phyloP scores from a whole-genome alignment of 2,888 invertebrate genomes.

The Oxycera nigricornis region DNA sequence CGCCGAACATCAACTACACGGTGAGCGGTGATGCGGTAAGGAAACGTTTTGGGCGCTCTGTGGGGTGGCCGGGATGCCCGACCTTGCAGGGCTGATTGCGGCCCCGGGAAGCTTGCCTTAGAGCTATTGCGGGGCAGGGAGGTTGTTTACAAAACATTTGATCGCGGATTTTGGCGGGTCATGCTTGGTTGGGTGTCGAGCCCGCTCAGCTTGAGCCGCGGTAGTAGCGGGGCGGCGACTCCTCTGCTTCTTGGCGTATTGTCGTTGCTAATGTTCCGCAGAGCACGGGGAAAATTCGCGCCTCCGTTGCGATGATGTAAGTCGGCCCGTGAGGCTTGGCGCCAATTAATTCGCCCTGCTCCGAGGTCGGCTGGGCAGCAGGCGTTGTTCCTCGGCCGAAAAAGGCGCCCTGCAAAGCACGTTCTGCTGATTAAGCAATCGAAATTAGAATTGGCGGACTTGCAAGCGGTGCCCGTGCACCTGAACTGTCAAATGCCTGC shows the following conservation, averaged over 20 bases:
- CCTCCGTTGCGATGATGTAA: neutral
- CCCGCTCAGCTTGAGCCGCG: neutral
- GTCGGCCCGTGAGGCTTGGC: neutral
- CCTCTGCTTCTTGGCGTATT: neutral
- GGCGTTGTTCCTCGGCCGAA: no score
- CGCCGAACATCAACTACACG: slow-evolving; percentile 62
- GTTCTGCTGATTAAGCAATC: no score
- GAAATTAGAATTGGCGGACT: no score
- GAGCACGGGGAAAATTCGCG: neutral
- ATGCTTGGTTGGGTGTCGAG: neutral
- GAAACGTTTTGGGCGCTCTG: no score
- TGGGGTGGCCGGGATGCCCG: no score
- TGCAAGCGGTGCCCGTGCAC: no score
- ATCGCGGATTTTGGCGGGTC: neutral
- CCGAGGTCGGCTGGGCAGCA: no score
- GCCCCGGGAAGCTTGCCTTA: neutral
- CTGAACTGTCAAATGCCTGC: neutral
- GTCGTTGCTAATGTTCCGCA: neutral
- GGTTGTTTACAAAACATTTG: slow-evolving; percentile 4
- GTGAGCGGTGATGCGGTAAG: slow-evolving; percentile 63
- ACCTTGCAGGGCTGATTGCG: neutral
- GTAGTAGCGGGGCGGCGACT: neutral
- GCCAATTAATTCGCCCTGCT: no score
- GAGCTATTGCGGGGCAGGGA: neutral
- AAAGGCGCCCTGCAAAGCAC: no score